phyloP scores from a whole-genome alignment of 2,888 invertebrate genomes.

The Smittia sp. region DNA sequence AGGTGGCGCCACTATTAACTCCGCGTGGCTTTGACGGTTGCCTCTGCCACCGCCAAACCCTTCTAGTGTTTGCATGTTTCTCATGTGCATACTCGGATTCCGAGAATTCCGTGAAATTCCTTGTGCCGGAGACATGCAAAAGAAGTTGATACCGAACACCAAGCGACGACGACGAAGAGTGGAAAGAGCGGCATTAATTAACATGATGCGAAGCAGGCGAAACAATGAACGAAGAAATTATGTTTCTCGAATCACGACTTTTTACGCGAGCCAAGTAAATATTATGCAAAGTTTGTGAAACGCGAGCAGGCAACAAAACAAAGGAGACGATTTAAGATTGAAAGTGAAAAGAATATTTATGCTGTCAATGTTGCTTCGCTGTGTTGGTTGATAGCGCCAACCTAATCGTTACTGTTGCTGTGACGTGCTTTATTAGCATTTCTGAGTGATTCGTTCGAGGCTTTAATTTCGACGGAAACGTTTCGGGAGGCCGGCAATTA shows the following conservation, averaged over 20 bases:
- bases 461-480: background rate
- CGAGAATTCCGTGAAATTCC: slow-evolving; percentile 2
- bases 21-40: too few species aligned
- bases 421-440: too few species aligned
- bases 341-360: slow-evolving; percentile 8
- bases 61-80: background rate
- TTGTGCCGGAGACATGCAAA: background rate
- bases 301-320: background rate
- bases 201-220: slow-evolving; percentile 17
- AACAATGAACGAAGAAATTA: background rate
- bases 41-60: too few species aligned
- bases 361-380: background rate
- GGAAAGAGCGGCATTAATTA: slow-evolving; percentile 1
- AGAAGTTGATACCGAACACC: slow-evolving; percentile 6
- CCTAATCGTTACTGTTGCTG: background rate
- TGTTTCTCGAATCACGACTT: background rate
- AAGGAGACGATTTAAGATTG: background rate
- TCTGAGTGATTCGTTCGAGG: too few species aligned
- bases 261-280: background rate
- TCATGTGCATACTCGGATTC: background rate
- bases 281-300: background rate
- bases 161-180: background rate
- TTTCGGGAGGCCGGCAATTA: slow-evolving; percentile 5
- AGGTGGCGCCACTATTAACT: too few species aligned
- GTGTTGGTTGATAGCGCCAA: background rate